Evolutionary conservation across 2,797 vertebrate species (phyloP), one percentile per base, ranked within the genome.

Genomic region (Sebastes nivosus): DNA sequence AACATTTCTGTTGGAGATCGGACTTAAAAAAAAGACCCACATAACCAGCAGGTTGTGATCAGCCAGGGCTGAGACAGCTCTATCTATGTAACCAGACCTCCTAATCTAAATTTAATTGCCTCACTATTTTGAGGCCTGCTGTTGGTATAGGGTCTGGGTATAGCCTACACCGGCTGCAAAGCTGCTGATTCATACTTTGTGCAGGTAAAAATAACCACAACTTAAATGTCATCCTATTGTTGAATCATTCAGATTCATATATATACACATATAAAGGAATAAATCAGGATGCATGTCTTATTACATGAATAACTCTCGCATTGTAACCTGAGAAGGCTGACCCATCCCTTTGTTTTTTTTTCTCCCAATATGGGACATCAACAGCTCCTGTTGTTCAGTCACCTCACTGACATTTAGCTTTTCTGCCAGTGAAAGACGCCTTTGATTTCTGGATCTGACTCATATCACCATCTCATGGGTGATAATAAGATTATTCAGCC

Each of bases 81-180:
- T 54, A 79, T 76, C 30, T 55, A 11, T 83, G 93, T 89, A 93
- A 93, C 60, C 46, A 59, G 89, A 94, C 88, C 90, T 82, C 82
- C 34, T 60, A 79, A 84, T 94, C 87, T 92, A 94, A 95, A 92
- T 94, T 86, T 80, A 94, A 93, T 93, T 87, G 79, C 54, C 69
- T 85, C 69, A 86, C 89, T 94, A 93, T 95, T 95, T 91, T 75
- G 74, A 92, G 82, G 77, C 81, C 77, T 77, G 71, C 79, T 77
- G 73, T 54, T 77, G 72, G 42, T 72, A 42, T 42, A 42, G 38
- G 38, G 38, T 42, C 14, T 42, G 38, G 38, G 38, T 42, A 6
- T 30, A 59, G 63, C 79, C 57, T 65, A 82, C 79, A 79, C 34
- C 12, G 18, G 75, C 65, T 72, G 84, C 54, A 73, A 83, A 83